Percentiles rank a stretch among this genome's conserved stretches.
Conservation (phyloP, 2,113 vertebrate genomes). For the Grammomys dolichurus region DNA sequence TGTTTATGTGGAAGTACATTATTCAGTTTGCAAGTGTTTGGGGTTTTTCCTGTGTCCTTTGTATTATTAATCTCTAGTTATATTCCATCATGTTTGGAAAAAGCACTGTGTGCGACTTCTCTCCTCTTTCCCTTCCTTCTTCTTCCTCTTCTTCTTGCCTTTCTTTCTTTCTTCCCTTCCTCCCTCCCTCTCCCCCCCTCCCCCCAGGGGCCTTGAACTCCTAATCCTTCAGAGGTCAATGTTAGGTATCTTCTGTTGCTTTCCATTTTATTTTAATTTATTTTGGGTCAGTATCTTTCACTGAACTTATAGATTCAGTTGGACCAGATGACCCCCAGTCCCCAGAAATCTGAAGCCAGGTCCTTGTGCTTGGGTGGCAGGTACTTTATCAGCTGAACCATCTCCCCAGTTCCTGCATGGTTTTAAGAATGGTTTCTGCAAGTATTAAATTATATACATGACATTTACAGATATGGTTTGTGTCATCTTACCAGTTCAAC, state of each 20-base stretch:
- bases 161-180: neutral
- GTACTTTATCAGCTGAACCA: neutral
- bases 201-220: neutral
- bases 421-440: neutral
- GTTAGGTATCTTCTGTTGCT: neutral
- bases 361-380: neutral
- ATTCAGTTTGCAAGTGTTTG: neutral
- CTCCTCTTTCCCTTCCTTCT: fast-evolving
- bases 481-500: neutral
- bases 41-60: constrained; percentile 10
- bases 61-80: neutral
- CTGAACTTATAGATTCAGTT: neutral
- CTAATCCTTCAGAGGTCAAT: neutral
- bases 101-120: neutral
- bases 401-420: neutral
- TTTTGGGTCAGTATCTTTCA: neutral
- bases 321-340: neutral
- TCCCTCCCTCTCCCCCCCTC: fast-evolving
- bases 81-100: neutral
- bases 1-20: neutral
- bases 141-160: fast-evolving
- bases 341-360: neutral
- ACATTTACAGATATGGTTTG: neutral
- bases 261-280: neutral
- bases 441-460: neutral